Conservation (phyloP, 2,113 vertebrate species). For the Amphilophus citrinellus region DNA sequence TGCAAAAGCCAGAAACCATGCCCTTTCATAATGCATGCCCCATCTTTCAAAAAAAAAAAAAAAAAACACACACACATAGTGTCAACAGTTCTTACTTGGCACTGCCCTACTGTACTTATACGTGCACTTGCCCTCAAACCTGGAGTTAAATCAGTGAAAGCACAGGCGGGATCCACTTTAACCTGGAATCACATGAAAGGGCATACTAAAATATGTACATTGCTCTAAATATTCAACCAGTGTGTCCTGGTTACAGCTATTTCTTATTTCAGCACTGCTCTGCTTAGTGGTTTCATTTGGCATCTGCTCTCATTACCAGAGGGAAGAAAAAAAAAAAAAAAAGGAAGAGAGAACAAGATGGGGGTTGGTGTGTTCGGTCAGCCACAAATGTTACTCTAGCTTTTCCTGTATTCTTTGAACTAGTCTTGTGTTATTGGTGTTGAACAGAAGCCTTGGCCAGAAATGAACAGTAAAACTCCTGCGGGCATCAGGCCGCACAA, state of each 20-base stretch:
- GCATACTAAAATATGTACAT: constrained; percentile 68
- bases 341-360: neutral
- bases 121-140: constrained; percentile 15
- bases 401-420: constrained; percentile 42
- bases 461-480: constrained; percentile 23
- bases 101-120: constrained; percentile 18
- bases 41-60: constrained; percentile 22
- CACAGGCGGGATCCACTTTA: constrained; percentile 28
- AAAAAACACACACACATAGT: neutral
- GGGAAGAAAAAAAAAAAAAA: constrained; percentile 2
- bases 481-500: neutral
- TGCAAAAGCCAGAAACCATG: constrained; percentile 16
- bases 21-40: constrained; percentile 35
- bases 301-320: constrained; percentile 64
- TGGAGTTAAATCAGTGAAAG: constrained; percentile 34
- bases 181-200: constrained; percentile 65
- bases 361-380: constrained; percentile 31
- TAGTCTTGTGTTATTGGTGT: constrained; percentile 38
- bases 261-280: constrained; percentile 68
- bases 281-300: constrained; percentile 74
- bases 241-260: constrained; percentile 69
- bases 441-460: constrained; percentile 40
- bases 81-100: constrained; percentile 32
- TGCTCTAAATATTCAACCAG: constrained; percentile 68
- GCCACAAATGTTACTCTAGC: constrained; percentile 38